phyloP scores from a whole-genome alignment of 2,113 vertebrate genomes.

The Heterotilapia buettikoferi region DNA sequence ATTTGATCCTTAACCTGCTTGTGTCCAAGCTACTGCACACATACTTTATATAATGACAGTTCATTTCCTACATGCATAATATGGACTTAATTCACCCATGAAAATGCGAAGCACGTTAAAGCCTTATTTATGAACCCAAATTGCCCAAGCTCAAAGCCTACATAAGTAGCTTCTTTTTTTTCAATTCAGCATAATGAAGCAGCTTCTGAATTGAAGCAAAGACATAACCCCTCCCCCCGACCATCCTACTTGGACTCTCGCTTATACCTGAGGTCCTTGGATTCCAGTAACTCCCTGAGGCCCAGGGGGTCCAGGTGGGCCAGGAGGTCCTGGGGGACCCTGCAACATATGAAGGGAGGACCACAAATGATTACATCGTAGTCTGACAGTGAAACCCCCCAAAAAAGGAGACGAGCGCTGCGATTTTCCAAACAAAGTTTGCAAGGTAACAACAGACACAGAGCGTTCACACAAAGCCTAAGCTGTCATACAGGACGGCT shows the following conservation, averaged over 20 bases:
- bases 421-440: not conserved
- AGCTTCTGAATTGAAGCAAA: constrained; percentile 29
- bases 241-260: not conserved
- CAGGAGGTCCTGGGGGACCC: constrained; percentile 83
- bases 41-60: not conserved
- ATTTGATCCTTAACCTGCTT: not conserved
- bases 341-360: constrained; percentile 44
- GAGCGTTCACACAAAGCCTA: not conserved
- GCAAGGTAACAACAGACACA: not conserved
- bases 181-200: constrained; percentile 34
- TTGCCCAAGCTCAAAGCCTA: constrained; percentile 46
- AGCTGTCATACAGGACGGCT: constrained; percentile 2
- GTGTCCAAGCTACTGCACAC: not conserved
- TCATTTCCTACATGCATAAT: constrained; percentile 46
- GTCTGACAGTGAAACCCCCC: not conserved
- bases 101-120: constrained; percentile 47
- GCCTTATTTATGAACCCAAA: constrained; percentile 14
- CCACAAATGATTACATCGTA: not conserved
- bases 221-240: not conserved
- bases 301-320: constrained; percentile 84
- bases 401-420: not conserved
- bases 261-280: constrained; percentile 82
- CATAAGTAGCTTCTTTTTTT: not conserved
- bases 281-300: constrained; percentile 78
- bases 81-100: not conserved